phyloP scores from a whole-genome alignment of 2,888 invertebrate species.

The Lapara coniferarum region DNA sequence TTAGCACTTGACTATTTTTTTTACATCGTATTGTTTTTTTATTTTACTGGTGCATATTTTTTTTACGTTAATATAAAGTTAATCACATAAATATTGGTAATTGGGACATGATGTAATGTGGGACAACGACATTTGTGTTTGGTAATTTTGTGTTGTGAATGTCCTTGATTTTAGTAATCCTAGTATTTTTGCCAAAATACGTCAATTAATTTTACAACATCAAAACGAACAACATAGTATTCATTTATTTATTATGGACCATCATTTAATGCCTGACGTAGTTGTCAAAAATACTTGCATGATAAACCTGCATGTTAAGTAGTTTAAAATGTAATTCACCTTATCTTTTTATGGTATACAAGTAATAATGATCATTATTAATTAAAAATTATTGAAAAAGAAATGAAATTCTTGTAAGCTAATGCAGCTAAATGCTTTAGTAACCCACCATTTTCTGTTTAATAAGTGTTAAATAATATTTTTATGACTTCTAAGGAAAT shows the following conservation, averaged over 20 bases:
- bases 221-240: not conserved
- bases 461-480: no score
- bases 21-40: not conserved
- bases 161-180: constrained; percentile 38
- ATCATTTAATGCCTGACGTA: no score
- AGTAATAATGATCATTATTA: not conserved
- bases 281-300: constrained; percentile 8
- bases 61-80: not conserved
- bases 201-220: not conserved
- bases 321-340: not conserved
- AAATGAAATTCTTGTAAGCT: no score
- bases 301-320: constrained; percentile 9
- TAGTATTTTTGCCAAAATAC: constrained; percentile 41
- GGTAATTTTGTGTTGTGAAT: constrained; percentile 32
- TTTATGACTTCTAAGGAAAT: no score
- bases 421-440: no score
- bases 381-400: no score
- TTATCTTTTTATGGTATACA: not conserved
- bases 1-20: no score
- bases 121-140: not conserved
- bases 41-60: not conserved
- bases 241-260: not conserved
- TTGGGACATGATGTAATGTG: not conserved
- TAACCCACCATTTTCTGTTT: no score
- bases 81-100: no score